Base-by-base conservation (phyloP, 2,797 vertebrate genomes). In the Rhinoraja longicauda region DNA sequence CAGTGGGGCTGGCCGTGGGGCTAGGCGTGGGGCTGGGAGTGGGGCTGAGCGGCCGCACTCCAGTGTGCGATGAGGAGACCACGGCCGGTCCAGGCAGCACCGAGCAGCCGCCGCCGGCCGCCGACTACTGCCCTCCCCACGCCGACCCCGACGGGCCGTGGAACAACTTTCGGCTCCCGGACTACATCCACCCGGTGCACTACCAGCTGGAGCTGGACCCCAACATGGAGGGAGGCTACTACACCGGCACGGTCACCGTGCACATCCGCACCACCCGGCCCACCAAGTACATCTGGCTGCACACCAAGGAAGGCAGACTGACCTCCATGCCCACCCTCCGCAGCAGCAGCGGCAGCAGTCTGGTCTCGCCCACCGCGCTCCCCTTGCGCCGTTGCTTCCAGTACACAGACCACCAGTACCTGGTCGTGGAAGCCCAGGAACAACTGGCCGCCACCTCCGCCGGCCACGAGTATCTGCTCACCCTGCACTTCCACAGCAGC, bases 1-100 rank as follows among this genome's bases (percentile, higher is more conserved):
- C n/a, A n/a, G 97, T 99, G 93, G 98, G 98, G 0, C 97, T 99
- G 0, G 96, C 97, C 0, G 96, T 99, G 93, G 98, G 98, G 94
- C 94, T 99, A n/a, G n/a, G n/a, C n/a, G 97, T 99, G 93, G 98
- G 98, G 0, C 97, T 99, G 0, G 96, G 97, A 0, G 96, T 99
- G 93, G 98, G 98, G 94, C 94, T 99, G 93, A 97, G 95, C 93
- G 94, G 94, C 96, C 45, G 84, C 17, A 94, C 0, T 95, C 94
- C 75, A 3, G 90, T 2, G 19, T 73, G 90, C 39, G 64, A 91
- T 0, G 17, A 4, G 84, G 15, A 4, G 6, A 45, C 19, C 78
- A 7, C 36, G 17, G 15, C 39, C 81, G 82, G 81, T 45, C 1
- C 45, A 19, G n/a, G 93, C 62, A 24, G 81, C 93, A 6, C 93